Percentiles rank a stretch among this genome's conserved stretches.
These are phyloP conservation scores for Dynastes grantii DNA, from an alignment of 2,888 invertebrate species.

Conservation along the genomic window DNA sequence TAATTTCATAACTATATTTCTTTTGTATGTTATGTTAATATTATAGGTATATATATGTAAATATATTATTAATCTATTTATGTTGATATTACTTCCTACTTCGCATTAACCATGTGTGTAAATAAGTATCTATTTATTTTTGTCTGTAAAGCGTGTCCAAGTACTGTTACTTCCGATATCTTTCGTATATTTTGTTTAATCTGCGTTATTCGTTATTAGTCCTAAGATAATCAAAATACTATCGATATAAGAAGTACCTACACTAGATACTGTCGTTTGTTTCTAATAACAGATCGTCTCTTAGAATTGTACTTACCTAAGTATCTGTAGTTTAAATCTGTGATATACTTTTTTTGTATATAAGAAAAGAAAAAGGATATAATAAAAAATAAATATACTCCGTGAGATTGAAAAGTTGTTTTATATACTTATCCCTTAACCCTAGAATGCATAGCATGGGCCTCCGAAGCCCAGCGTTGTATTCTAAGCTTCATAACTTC, in stretches of 20 bases:
- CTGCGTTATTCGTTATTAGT: not conserved
- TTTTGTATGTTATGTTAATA: too few relatives aligned
- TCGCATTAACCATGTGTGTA: not conserved
- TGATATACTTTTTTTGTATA: conserved; percentile 48
- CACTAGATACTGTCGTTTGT: not conserved
- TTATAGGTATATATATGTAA: too few relatives aligned
- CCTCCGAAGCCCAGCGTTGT: too few relatives aligned
- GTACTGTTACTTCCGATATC: not conserved
- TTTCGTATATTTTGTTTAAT: not conserved
- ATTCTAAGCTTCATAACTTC: too few relatives aligned
- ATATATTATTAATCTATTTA: not conserved
- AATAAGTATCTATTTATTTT: not conserved
- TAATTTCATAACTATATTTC: too few relatives aligned
- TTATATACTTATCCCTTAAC: not conserved
- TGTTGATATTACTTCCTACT: not conserved
- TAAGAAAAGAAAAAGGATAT: not conserved
- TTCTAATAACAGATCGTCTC: not conserved
- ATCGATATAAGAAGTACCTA: not conserved
- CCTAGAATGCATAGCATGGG: too few relatives aligned
- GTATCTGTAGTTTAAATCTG: conserved; percentile 43
- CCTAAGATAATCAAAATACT: not conserved
- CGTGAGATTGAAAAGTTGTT: not conserved
- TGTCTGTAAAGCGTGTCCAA: not conserved
- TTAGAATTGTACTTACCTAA: conserved; percentile 14
- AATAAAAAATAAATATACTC: conserved; percentile 21